Evolutionary conservation across 2,113 vertebrate species (phyloP).

Genomic region (Channa maculata): DNA sequence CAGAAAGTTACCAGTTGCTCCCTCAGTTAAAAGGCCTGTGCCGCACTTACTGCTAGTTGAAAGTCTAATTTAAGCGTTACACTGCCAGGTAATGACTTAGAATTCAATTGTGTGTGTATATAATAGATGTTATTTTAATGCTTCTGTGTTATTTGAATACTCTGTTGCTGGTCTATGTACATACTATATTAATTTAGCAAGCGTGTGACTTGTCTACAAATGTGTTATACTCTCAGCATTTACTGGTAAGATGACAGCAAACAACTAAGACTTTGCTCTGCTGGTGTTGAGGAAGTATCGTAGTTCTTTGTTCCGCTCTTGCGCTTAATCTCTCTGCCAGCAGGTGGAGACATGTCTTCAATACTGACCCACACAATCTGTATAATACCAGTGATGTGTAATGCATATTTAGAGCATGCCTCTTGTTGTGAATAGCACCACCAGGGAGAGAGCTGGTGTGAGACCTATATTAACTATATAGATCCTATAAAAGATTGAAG

Average conservation of each 20-base stretch:
- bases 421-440: constrained; percentile 42
- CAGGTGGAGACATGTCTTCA: constrained; percentile 57
- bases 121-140: constrained; percentile 45
- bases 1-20: constrained; percentile 15
- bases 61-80: constrained; percentile 60
- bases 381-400: constrained; percentile 38
- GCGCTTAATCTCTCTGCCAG: constrained; percentile 61
- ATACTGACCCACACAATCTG: constrained; percentile 28
- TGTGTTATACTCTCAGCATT: not conserved
- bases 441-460: constrained; percentile 19
- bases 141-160: constrained; percentile 18
- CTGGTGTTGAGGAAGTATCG: not conserved
- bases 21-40: constrained; percentile 11
- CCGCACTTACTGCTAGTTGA: constrained; percentile 23
- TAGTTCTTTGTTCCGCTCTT: constrained; percentile 22
- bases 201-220: constrained; percentile 7
- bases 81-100: constrained; percentile 73
- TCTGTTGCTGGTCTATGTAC: constrained; percentile 1
- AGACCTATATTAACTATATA: constrained; percentile 45
- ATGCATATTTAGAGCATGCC: constrained; percentile 61
- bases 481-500: constrained; percentile 27
- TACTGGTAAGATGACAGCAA: constrained; percentile 9
- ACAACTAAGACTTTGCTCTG: constrained; percentile 20
- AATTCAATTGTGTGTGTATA: constrained; percentile 37
- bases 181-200: constrained; percentile 6